Conservation (phyloP, 2,113 vertebrate species). For the Podarcis raffonei region DNA sequence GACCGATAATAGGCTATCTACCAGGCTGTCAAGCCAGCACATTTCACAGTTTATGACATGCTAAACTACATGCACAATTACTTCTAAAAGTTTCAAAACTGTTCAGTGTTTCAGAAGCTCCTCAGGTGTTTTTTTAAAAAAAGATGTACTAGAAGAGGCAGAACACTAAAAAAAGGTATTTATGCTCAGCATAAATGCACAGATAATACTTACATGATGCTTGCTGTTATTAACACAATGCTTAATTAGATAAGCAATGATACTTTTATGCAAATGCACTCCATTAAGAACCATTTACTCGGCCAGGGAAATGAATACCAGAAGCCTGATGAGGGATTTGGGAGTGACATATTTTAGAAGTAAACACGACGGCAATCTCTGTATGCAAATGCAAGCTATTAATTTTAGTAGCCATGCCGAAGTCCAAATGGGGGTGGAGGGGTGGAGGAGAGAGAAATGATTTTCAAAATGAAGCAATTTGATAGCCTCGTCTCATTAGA, state of each 20-base stretch:
- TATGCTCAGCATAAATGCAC: conserved; percentile 31
- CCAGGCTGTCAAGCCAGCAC: background rate
- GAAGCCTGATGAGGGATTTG: conserved; percentile 72
- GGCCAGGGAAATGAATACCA: conserved; percentile 68
- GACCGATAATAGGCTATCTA: conserved; percentile 31
- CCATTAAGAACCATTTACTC: conserved; percentile 64
- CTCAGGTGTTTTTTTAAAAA: background rate
- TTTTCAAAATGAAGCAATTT: conserved; percentile 79
- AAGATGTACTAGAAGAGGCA: background rate
- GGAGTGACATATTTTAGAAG: conserved; percentile 69
- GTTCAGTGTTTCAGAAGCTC: background rate
- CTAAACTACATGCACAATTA: background rate
- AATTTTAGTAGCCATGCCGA: conserved; percentile 71
- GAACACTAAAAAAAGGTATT: background rate
- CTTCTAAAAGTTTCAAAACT: conserved; percentile 39
- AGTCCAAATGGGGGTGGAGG: conserved; percentile 61
- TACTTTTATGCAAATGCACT: conserved; percentile 69
- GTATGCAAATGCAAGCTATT: conserved; percentile 77
- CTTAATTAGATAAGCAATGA: conserved; percentile 68
- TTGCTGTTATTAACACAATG: conserved; percentile 66
- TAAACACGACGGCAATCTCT: conserved; percentile 71
- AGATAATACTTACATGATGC: conserved; percentile 41
- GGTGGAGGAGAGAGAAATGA: conserved; percentile 66
- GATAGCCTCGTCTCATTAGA: conserved; percentile 78
- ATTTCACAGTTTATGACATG: conserved; percentile 22